Evolutionary conservation across 35 echinoderm and acorn worm species (phyloP).

Genomic region (Hemicentrotus pulcherrimus): DNA sequence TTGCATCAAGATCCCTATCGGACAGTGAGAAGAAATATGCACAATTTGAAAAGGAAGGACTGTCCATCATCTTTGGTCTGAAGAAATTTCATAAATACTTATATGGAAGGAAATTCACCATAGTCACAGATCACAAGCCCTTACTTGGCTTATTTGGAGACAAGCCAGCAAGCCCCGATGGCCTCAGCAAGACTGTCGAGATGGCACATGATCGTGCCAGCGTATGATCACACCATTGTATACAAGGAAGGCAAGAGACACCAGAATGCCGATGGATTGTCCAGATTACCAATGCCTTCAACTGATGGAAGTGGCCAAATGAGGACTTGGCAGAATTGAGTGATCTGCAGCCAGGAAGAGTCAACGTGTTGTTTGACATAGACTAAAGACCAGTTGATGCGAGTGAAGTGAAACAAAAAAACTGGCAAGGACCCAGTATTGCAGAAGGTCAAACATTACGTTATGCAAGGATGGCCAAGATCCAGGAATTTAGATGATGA

Average conservation of each 20-base stretch:
- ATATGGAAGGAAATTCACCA: conserved; percentile 62
- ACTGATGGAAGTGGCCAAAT: not conserved
- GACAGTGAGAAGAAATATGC: conserved; percentile 70
- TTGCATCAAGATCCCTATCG: conserved; percentile 58
- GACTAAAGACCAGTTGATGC: conserved; percentile 55
- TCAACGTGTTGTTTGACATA: conserved; percentile 51
- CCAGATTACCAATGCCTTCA: conserved; percentile 40
- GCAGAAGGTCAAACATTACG: conserved; percentile 46
- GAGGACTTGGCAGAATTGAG: not conserved
- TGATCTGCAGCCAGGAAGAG: not conserved
- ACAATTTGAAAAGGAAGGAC: conserved; percentile 67
- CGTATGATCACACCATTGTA: conserved; percentile 53
- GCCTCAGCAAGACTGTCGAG: conserved; percentile 58
- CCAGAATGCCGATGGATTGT: conserved; percentile 51
- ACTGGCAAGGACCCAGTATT: conserved; percentile 52
- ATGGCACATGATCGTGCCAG: conserved; percentile 65
- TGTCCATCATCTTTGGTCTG: conserved; percentile 60
- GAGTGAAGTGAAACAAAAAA: conserved; percentile 20
- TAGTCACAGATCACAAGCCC: conserved; percentile 77
- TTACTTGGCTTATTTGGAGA: conserved; percentile 52
- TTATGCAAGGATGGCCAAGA: conserved; percentile 49
- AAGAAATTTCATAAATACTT: conserved; percentile 70
- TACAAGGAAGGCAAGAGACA: conserved; percentile 56
- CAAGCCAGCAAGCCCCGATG: conserved; percentile 62
- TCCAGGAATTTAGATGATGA: not conserved